Evolutionary conservation across 1,140 invertebrate genomes (phyloP).

Genomic region (Araneus ventricosus): DNA sequence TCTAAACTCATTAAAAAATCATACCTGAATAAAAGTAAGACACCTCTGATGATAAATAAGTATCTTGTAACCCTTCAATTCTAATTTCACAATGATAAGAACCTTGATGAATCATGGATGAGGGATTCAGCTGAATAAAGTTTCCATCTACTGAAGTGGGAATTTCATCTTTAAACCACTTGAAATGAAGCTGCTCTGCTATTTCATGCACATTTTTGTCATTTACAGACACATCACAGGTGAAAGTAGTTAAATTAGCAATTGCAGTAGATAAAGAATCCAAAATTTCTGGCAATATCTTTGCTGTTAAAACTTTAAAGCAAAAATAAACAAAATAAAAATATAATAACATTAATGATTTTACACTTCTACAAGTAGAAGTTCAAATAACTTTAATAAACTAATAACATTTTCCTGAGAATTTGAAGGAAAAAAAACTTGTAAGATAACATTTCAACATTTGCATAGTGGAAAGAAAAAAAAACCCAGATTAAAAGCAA

Average conservation of each 20-base stretch:
- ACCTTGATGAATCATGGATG: not conserved
- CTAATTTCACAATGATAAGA: not conserved
- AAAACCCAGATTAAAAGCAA: no score
- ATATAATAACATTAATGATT: no score
- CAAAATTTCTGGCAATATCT: not conserved
- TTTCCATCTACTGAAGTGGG: not conserved
- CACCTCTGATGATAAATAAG: not conserved
- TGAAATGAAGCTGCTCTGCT: not conserved
- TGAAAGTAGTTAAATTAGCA: not conserved
- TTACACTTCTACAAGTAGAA: no score
- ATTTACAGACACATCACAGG: not conserved
- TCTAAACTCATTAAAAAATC: no score
- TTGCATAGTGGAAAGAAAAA: no score
- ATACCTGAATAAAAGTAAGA: slow-evolving; percentile 13
- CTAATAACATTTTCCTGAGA: no score
- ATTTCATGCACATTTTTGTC: not conserved
- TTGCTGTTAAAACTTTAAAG: not conserved
- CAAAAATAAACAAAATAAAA: not conserved
- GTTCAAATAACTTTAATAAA: no score
- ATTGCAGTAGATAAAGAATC: not conserved
- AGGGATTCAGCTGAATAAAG: not conserved
- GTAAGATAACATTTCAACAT: not conserved
- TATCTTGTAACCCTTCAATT: not conserved
- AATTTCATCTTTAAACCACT: slow-evolving; percentile 26
- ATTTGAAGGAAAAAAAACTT: no score